Evolutionary conservation across 2,113 vertebrate species (phyloP), one percentile per base, ranked within the genome.

Genomic region (Irena cyanogastra): DNA sequence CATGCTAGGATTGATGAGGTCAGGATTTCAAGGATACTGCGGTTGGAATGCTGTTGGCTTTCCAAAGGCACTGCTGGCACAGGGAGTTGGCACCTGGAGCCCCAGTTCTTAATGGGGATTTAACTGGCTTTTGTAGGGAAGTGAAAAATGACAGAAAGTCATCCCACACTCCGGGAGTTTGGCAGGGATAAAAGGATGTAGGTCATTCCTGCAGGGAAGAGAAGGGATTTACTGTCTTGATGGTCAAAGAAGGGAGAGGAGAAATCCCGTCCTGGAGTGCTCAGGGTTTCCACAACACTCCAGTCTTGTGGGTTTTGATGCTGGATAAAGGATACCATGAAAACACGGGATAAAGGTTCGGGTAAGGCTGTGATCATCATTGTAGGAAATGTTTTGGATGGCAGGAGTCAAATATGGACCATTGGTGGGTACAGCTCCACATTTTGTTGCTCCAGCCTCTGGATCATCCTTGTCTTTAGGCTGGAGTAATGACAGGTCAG

Each of bases 371-470:
- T 24, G 52, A 16, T 47, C 33, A 33, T 30, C 11, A 18, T 57
- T 10, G 11, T 6, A 35, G 87, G 54, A 50, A 49, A 71, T 28
- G 26, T 24, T 63, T 41, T 22, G 13, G 31, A 11, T 66, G 68
- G 66, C 41, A 50, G 44, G 50, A 74, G 9, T 69, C 56, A 45
- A 54, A 61, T 16, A 28, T 1, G 14, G 15, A 5, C 31, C 3
- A 0, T 0, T 22, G 21, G 35, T 28, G 31, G 47, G 4, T 24
- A 2, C 16, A 45, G 28, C 21, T 54, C 57, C 19, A 0, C 2
- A 0, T 53, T 31, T n/a, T 52, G 33, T 21, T 78, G 47, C 18
- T 69, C 14, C 57, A 80, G 0, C 49, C 61, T 52, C 69, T 59
- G 57, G 30, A 18, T 83, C 52, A 28, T 16, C 41, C 28, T 53